Evolutionary conservation across 1,140 invertebrate species (phyloP).

Genomic region (Sarcophaga bullata): DNA sequence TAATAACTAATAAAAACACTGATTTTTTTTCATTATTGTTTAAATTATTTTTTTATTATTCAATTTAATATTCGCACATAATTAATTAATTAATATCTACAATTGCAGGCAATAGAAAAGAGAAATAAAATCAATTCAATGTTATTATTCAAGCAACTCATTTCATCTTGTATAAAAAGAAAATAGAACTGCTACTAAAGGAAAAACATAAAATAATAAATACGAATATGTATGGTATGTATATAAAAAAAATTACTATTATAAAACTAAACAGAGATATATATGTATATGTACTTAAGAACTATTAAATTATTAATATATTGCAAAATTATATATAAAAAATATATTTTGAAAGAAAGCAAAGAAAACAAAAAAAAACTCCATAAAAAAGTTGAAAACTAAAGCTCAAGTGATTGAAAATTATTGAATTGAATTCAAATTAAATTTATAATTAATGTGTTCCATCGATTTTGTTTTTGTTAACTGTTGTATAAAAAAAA

Average conservation of each 20-base stretch:
- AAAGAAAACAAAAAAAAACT: neutral
- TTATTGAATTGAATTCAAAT: slow-evolving; percentile 4
- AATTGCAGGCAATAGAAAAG: slow-evolving; percentile 47
- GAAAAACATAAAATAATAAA: slow-evolving; percentile 16
- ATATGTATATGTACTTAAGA: slow-evolving; percentile 26
- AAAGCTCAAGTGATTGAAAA: slow-evolving; percentile 65
- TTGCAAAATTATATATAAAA: slow-evolving; percentile 39
- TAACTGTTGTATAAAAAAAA: neutral
- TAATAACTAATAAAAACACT: slow-evolving; percentile 40
- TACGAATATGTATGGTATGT: neutral
- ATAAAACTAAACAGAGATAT: slow-evolving; percentile 29
- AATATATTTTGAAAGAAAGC: slow-evolving; percentile 26
- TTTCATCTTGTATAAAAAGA: neutral
- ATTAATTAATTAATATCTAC: slow-evolving; percentile 41
- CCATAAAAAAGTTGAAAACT: slow-evolving; percentile 42
- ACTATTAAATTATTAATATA: slow-evolving; percentile 28
- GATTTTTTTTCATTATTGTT: neutral
- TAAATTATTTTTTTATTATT: slow-evolving; percentile 15
- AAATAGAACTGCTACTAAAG: slow-evolving; percentile 29
- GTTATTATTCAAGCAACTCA: slow-evolving; percentile 52
- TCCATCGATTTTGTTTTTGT: neutral
- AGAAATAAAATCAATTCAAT: slow-evolving; percentile 61
- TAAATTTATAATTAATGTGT: neutral
- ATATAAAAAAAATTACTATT: slow-evolving; percentile 30
- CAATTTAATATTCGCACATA: slow-evolving; percentile 40